Evolutionary conservation across 2,113 vertebrate genomes (phyloP).

Genomic region (Oreocharis arfaki): DNA sequence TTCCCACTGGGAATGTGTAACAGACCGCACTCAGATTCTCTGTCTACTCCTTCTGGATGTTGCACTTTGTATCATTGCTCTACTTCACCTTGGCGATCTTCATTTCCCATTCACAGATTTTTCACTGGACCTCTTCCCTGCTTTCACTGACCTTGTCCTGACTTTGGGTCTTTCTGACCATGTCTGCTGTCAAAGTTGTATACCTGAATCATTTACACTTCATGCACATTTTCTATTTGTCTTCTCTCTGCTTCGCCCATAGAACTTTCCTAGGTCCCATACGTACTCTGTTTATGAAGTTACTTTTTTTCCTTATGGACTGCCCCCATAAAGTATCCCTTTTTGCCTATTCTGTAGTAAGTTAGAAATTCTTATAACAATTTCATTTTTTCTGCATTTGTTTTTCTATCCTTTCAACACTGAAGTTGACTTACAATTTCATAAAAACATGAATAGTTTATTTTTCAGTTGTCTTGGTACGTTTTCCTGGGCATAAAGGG

Average conservation of each 20-base stretch:
- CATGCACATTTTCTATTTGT: not conserved
- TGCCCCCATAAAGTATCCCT: not conserved
- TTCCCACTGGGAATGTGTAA: not conserved
- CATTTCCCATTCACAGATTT: not conserved
- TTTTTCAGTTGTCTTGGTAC: not conserved
- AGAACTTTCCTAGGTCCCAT: not conserved
- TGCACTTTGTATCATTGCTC: not conserved
- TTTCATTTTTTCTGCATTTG: not conserved
- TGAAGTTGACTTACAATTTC: not conserved
- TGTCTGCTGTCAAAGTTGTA: not conserved
- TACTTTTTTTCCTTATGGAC: not conserved
- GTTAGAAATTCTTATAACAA: not conserved
- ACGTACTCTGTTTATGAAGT: not conserved
- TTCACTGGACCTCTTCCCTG: not conserved
- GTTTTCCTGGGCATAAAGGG: not conserved
- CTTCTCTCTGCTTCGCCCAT: not conserved
- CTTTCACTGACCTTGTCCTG: not conserved
- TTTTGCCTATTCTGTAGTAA: not conserved
- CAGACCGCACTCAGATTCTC: not conserved
- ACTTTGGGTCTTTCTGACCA: not conserved
- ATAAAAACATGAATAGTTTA: not conserved
- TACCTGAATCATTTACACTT: not conserved
- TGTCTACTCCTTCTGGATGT: not conserved
- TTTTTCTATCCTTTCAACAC: not conserved
- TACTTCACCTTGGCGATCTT: not conserved